Conservation (phyloP, 2,888 invertebrate genomes). For the Temnothorax unifasciatus region DNA sequence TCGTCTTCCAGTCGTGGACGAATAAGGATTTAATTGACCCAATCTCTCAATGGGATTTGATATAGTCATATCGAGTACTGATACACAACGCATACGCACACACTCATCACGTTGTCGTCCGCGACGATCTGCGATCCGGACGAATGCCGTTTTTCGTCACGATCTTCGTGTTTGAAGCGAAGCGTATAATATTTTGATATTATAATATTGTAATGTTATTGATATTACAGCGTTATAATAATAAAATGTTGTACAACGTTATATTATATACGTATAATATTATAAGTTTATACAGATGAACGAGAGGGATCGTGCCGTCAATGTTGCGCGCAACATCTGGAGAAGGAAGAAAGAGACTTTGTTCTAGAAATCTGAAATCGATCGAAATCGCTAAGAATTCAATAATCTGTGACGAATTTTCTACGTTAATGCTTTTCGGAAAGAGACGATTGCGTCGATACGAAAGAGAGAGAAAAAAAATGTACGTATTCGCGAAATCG, state of each 20-base stretch:
- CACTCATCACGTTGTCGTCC: not conserved
- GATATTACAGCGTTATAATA: not conserved
- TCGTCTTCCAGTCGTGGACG: constrained; percentile 40
- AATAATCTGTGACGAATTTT: not conserved
- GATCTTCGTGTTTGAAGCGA: not conserved
- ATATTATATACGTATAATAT: not conserved
- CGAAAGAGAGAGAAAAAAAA: constrained; percentile 5
- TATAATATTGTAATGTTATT: not conserved
- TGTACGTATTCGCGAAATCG: constrained; percentile 39
- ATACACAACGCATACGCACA: constrained; percentile 38
- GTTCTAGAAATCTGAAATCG: constrained; percentile 22
- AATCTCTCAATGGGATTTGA: constrained; percentile 56
- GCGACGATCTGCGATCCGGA: constrained; percentile 39
- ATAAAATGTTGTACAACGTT: constrained; percentile 19
- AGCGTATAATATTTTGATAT: constrained; percentile 27
- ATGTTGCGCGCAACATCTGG: constrained; percentile 25
- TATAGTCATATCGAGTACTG: constrained; percentile 48
- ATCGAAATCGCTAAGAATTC: not conserved
- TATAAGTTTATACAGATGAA: constrained; percentile 25
- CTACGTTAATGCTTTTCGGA: constrained; percentile 21
- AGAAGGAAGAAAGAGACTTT: constrained; percentile 26
- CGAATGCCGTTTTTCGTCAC: not conserved
- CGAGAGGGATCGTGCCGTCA: not conserved
- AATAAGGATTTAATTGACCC: constrained; percentile 50
- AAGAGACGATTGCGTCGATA: not conserved